Base-by-base conservation (phyloP, 2,113 vertebrate genomes). In the Brachyistius frenatus region DNA sequence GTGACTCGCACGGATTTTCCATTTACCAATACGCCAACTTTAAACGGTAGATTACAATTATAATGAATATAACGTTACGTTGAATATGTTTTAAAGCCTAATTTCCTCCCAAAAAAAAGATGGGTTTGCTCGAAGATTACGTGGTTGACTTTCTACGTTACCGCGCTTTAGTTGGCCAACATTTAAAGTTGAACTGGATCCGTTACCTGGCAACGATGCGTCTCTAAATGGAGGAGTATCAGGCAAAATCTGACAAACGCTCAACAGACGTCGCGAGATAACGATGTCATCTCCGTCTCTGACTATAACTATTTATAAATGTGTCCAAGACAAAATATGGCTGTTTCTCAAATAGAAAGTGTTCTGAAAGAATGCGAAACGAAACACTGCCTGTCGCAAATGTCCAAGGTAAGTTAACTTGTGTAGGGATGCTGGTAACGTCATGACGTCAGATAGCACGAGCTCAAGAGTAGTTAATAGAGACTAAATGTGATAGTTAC, bases 141-240 rank as follows among this genome's bases (percentile, higher is more conserved):
- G 32, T 0, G 0, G 9, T 14, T 1, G n/a, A 7, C 0, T 55
- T n/a, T 68, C 2, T 15, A 7, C 0, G 35, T 7, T 7, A 32
- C 11, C 3, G 14, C 32, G 2, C 49, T 55, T 75, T 66, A 66
- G 76, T 81, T 86, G 89, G 44, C 89, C 89, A 89, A 84, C 73
- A 70, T 10, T 60, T 62, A 39, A 58, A n/a, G 3, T 15, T 57
- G 62, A 49, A 50, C 36, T 16, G 33, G 9, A 32, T 65, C 36
- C 13, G 89, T 91, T 86, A 63, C 89, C 8, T 73, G 23, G 89
- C 81, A 90, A 91, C 91, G 2, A 7, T 16, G 8, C 16, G 32
- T 60, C 50, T 39, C 7, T 39, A 60, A 33, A 33, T 30, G 0
- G 16, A 55, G 52, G n/a, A 7, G 4, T 3, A 49, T 0, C 13